Conservation (phyloP, 2,888 invertebrate species). For the Halocaridina rubra region DNA sequence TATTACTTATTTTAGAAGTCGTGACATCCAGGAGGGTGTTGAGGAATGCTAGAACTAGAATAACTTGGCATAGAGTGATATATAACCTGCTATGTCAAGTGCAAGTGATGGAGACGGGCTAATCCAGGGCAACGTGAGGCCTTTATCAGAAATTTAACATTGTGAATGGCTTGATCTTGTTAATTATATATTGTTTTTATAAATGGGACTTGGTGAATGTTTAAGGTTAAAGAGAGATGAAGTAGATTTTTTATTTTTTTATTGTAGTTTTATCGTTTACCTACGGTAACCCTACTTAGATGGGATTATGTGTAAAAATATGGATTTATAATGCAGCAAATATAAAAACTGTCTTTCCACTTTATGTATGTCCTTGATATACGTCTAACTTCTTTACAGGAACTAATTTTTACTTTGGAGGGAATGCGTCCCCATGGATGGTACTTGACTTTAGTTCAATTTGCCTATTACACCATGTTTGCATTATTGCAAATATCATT, state of each 20-base stretch:
- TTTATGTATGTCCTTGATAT: not conserved
- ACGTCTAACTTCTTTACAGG: slow-evolving; percentile 72
- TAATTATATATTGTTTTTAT: too few relatives aligned
- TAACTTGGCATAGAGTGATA: too few relatives aligned
- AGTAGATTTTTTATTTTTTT: not conserved
- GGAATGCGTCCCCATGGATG: slow-evolving; percentile 89
- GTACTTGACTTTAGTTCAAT: slow-evolving; percentile 92
- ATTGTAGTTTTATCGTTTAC: not conserved
- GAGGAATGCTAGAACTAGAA: too few relatives aligned
- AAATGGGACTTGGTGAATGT: too few relatives aligned
- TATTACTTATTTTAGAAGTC: too few relatives aligned
- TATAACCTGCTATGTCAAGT: too few relatives aligned
- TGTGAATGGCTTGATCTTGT: too few relatives aligned
- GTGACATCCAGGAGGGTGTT: too few relatives aligned
- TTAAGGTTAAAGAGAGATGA: too few relatives aligned
- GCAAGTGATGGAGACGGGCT: too few relatives aligned
- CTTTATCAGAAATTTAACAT: too few relatives aligned
- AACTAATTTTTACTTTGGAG: slow-evolving; percentile 89
- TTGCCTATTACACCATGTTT: slow-evolving; percentile 85
- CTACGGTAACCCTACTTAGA: not conserved
- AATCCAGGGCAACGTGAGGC: too few relatives aligned
- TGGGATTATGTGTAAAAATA: not conserved
- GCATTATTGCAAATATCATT: slow-evolving; percentile 78
- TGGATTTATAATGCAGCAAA: not conserved
- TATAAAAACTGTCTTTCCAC: not conserved